Conservation (phyloP, 2,797 vertebrate genomes). For the Apogon talboti region DNA sequence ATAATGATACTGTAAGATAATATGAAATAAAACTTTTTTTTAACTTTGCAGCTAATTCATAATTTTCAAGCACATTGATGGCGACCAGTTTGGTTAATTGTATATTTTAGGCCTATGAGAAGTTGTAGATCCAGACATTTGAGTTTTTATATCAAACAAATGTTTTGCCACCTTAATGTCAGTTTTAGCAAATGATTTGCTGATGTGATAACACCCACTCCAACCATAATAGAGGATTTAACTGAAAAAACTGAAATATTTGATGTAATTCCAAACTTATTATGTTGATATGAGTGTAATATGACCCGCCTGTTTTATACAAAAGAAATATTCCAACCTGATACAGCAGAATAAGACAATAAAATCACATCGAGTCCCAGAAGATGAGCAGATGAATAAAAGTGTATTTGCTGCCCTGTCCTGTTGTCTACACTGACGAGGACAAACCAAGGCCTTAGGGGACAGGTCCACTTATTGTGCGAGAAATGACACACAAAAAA, state of each 20-base stretch:
- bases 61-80: too few relatives aligned
- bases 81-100: too few relatives aligned
- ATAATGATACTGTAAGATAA: too few relatives aligned
- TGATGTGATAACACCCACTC: background rate
- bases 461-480: slow-evolving; percentile 63
- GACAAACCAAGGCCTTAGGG: slow-evolving; percentile 66
- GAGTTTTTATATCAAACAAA: too few relatives aligned
- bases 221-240: too few relatives aligned
- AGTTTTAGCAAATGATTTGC: background rate
- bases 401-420: slow-evolving; percentile 19
- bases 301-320: slow-evolving; percentile 1
- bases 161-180: background rate
- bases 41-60: too few relatives aligned
- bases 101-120: too few relatives aligned
- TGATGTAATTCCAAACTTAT: background rate
- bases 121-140: too few relatives aligned
- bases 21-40: too few relatives aligned
- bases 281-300: background rate
- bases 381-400: slow-evolving; percentile 16
- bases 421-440: slow-evolving; percentile 44
- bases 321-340: slow-evolving; percentile 1
- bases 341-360: background rate
- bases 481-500: slow-evolving; percentile 68
- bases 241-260: slow-evolving; percentile 1
- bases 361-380: background rate